Evolutionary conservation across 2,113 vertebrate species (phyloP).

Genomic region (Hyperopisus bebe): DNA sequence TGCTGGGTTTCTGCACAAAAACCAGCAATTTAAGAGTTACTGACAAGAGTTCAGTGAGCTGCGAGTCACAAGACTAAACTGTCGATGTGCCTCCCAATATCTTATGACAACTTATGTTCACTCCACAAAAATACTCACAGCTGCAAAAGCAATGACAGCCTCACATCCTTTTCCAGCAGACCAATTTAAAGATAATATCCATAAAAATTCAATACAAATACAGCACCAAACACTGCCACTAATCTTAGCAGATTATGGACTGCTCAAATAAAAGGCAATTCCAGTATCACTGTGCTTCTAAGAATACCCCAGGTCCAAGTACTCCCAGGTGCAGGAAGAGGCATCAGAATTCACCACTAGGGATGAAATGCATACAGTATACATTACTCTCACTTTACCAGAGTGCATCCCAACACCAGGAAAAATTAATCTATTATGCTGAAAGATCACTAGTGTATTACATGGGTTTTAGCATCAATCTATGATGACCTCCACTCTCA

Average conservation of each 20-base stretch:
- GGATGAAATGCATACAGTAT: not conserved
- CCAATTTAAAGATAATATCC: conserved; percentile 20
- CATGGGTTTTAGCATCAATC: not conserved
- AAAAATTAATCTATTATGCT: not conserved
- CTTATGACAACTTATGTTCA: not conserved
- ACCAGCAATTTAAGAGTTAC: not conserved
- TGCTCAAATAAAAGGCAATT: conserved; percentile 1
- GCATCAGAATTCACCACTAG: not conserved
- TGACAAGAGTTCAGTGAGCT: not conserved
- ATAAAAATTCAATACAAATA: conserved; percentile 1
- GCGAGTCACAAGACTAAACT: conserved; percentile 23
- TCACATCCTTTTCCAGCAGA: not conserved
- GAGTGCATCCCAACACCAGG: not conserved
- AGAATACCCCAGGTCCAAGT: not conserved
- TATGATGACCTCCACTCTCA: not conserved
- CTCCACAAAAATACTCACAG: conserved; percentile 17
- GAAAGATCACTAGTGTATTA: not conserved
- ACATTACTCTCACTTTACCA: not conserved
- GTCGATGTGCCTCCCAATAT: conserved; percentile 23
- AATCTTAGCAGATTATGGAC: conserved; percentile 11
- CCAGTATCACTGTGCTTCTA: not conserved
- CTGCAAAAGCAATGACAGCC: not conserved
- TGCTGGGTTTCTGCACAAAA: not conserved
- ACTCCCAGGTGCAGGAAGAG: not conserved
- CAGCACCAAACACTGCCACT: not conserved